Base-by-base conservation (phyloP, 2,113 vertebrate species). In the Telmatochromis sp. region DNA sequence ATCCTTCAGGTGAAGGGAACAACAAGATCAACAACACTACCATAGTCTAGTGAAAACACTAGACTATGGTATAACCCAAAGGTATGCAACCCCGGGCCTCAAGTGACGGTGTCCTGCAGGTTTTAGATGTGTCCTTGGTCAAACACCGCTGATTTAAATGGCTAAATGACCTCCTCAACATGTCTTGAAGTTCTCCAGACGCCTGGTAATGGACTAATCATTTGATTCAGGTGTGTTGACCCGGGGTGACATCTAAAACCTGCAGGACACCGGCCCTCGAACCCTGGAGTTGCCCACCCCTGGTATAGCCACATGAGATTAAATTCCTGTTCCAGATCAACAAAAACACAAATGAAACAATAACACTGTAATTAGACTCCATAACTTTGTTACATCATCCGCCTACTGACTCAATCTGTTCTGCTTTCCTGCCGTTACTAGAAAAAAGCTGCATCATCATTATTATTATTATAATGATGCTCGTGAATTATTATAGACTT, bases 401-500 rank as follows among this genome's bases (percentile, higher is more conserved):
- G 40, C 60, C 81, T 4, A 4, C 31, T 68, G 63, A 23, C 28
- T 57, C 78, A 49, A 8, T 80, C 57, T 55, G 58, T 17, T 87
- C 82, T 63, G 53, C 79, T 57, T 70, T 8, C 37, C 53, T 49
- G 53, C 26, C 9, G 1, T 47, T 47, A 7, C 23, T 3, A 9
- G 49, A 60, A 33, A 60, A 70, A n/a, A 80, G 12, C 3, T 68
- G 3, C 6, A 63, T 57, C 1, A 55, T 23, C 0, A 54, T 54
- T 15, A 57, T 57, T 5, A 14, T 58, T 1, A 21, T 40, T 0
- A 40, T 40, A 0, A 42, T 42, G 0, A 33, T 33, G 4, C 0
- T 31, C 31, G 31, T 40, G 10, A 80, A 65, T 31, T 12, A 23
- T 12, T 26, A 35, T 11, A 45, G 33, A 19, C 42, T 79, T 42